phyloP scores from a whole-genome alignment of 2,888 invertebrate species.

The Erynnis tages region DNA sequence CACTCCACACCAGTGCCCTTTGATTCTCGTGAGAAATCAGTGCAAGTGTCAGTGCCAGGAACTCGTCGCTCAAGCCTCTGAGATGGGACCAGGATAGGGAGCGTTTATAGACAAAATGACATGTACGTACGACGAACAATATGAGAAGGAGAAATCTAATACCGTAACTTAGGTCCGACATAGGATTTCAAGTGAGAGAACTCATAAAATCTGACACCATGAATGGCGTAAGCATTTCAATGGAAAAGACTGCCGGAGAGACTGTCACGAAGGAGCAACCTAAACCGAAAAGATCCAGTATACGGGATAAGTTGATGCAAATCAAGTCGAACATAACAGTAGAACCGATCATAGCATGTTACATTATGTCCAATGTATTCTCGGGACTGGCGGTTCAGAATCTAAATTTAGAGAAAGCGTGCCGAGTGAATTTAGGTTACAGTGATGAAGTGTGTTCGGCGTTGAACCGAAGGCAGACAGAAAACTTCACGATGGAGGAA shows the following conservation, averaged over 20 bases:
- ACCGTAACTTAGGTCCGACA: background rate
- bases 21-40: conserved; percentile 25
- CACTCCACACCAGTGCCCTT: conserved; percentile 45
- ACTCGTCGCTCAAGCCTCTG: conserved; percentile 19
- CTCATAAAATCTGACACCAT: conserved; percentile 45
- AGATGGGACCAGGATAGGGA: conserved; percentile 27
- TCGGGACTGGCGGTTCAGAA: conserved; percentile 91
- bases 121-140: conserved; percentile 27
- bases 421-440: conserved; percentile 89
- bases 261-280: conserved; percentile 45
- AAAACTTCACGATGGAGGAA: conserved; percentile 85
- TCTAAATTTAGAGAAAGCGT: conserved; percentile 92
- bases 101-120: conserved; percentile 23
- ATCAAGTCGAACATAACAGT: conserved; percentile 84
- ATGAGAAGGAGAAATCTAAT: conserved; percentile 43
- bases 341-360: conserved; percentile 85
- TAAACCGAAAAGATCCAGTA: conserved; percentile 52
- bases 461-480: conserved; percentile 86
- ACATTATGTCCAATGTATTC: conserved; percentile 85
- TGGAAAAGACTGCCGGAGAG: conserved; percentile 59
- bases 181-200: background rate
- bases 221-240: conserved; percentile 66
- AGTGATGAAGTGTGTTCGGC: conserved; percentile 88
- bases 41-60: conserved; percentile 20
- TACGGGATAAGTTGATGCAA: conserved; percentile 70